Percentiles rank a stretch among this genome's conserved stretches.
phyloP scores from a whole-genome alignment of 2,797 vertebrate genomes.

The Cryptoblepharus egeriae region DNA sequence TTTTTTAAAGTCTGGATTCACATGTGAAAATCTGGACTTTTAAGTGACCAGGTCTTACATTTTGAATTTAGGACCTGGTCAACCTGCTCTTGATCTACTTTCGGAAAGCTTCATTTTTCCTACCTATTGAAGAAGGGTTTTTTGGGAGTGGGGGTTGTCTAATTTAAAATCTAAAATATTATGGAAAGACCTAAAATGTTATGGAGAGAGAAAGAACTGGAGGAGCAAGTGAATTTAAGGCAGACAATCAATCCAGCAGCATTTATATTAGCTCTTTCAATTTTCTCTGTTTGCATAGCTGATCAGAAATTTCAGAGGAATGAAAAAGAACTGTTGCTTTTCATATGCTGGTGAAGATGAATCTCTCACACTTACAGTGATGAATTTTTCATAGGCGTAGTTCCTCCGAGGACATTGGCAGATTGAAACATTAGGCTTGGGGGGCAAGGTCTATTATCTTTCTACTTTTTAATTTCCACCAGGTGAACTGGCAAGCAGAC shows the following conservation, averaged over 20 bases:
- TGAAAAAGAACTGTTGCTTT: not conserved
- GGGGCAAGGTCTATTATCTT: not conserved
- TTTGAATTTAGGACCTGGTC: too few species aligned
- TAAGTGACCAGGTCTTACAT: too few species aligned
- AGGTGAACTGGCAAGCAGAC: fast-evolving
- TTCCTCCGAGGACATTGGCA: not conserved
- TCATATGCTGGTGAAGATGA: not conserved
- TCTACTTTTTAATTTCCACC: fast-evolving
- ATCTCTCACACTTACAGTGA: not conserved
- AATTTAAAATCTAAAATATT: not conserved
- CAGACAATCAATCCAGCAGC: fast-evolving
- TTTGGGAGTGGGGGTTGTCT: not conserved
- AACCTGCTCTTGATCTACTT: not conserved
- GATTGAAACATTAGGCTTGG: fast-evolving
- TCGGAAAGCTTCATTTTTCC: conserved; percentile 9
- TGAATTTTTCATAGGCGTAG: not conserved
- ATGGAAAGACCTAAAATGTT: too few species aligned
- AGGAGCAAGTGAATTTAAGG: fast-evolving
- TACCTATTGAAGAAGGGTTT: conserved; percentile 11
- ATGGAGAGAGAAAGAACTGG: not conserved
- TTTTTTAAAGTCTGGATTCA: too few species aligned
- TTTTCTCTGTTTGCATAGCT: not conserved
- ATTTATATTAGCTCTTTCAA: fast-evolving
- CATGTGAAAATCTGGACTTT: too few species aligned
- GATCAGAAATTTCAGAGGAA: not conserved